Conservation (phyloP, 2,888 invertebrate genomes). For the Heteropelma amictum region DNA sequence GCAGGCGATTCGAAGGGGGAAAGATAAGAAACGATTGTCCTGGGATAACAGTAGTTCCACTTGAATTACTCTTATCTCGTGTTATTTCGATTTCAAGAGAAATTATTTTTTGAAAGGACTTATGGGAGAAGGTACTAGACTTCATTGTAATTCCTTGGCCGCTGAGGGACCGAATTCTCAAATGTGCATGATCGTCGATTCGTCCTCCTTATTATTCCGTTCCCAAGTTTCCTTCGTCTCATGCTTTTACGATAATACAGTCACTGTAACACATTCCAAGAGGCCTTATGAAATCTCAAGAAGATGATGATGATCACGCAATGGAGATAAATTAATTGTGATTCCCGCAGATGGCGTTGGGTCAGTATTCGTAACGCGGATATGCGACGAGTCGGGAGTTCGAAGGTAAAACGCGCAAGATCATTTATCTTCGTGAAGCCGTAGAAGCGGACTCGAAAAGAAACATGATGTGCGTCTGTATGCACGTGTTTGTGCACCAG, state of each 20-base stretch:
- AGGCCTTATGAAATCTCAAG: too few relatives aligned
- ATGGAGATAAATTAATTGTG: constrained; percentile 61
- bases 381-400: constrained; percentile 25
- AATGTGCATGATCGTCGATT: not conserved
- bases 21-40: constrained; percentile 28
- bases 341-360: constrained; percentile 30
- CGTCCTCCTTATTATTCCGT: constrained; percentile 5
- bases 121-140: not conserved
- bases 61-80: constrained; percentile 48
- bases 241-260: too few relatives aligned
- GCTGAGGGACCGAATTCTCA: too few relatives aligned
- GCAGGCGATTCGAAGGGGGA: constrained; percentile 8
- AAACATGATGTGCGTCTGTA: constrained; percentile 2
- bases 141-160: constrained; percentile 5
- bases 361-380: constrained; percentile 29
- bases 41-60: constrained; percentile 38
- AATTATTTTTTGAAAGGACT: constrained; percentile 16
- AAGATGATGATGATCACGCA: too few relatives aligned
- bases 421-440: constrained; percentile 2
- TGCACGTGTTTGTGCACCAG: not conserved
- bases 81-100: constrained; percentile 36
- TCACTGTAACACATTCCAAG: too few relatives aligned
- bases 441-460: constrained; percentile 3
- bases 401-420: constrained; percentile 42
- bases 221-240: constrained; percentile 33